Percentiles rank a stretch among this genome's conserved stretches.
These are phyloP conservation scores for Staurois parvus DNA, from an alignment of 2,797 vertebrate species.

Conservation along the genomic window DNA sequence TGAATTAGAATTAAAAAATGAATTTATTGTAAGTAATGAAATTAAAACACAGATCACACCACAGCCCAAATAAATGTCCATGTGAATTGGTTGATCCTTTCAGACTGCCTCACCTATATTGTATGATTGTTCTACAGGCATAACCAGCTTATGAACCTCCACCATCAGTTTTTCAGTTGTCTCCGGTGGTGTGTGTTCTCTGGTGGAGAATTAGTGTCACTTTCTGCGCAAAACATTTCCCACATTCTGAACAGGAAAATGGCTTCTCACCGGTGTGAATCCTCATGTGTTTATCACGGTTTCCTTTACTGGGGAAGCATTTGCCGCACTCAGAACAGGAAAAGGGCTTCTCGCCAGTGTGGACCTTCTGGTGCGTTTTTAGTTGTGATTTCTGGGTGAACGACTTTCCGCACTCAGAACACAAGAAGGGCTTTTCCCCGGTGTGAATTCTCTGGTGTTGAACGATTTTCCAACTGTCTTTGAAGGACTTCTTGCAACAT, in stretches of 20 bases:
- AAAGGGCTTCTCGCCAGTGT: slow-evolving; percentile 56
- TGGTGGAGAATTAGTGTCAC: slow-evolving; percentile 16
- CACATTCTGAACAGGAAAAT: slow-evolving; percentile 44
- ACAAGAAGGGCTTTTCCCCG: slow-evolving; percentile 53
- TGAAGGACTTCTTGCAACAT: slow-evolving; percentile 68
- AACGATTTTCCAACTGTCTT: slow-evolving; percentile 35
- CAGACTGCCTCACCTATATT: too few species aligned
- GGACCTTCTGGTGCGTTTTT: slow-evolving; percentile 56
- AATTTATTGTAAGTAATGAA: too few species aligned
- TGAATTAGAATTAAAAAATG: too few species aligned
- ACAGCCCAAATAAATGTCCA: too few species aligned
- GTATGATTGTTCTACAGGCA: too few species aligned
- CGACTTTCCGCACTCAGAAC: slow-evolving; percentile 59
- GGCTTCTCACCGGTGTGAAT: slow-evolving; percentile 52
- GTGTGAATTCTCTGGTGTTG: slow-evolving; percentile 43
- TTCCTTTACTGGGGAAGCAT: slow-evolving; percentile 58
- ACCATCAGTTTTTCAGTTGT: too few species aligned
- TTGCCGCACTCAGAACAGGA: slow-evolving; percentile 42
- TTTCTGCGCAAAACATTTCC: slow-evolving; percentile 51
- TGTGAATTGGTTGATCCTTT: too few species aligned
- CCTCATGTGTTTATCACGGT: slow-evolving; percentile 47
- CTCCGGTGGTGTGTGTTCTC: slow-evolving; percentile 34
- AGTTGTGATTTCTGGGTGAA: slow-evolving; percentile 62
- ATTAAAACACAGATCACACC: too few species aligned
- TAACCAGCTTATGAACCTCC: too few species aligned